phyloP scores from a whole-genome alignment of 2,113 vertebrate genomes.

The Murina feae region DNA sequence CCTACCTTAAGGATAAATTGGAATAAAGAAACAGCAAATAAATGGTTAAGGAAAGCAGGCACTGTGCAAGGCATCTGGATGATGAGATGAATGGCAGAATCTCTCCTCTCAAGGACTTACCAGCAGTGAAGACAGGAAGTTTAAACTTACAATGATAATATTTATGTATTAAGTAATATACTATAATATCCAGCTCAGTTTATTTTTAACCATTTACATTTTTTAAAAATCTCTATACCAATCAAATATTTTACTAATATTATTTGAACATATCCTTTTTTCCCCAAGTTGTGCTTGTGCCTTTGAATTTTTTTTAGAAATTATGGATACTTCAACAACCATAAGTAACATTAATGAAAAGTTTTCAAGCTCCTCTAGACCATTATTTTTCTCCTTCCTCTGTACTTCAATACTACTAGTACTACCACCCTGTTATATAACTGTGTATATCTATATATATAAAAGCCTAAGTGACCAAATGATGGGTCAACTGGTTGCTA shows the following conservation, averaged over 20 bases:
- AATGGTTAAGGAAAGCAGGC: background rate
- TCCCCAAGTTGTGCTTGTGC: background rate
- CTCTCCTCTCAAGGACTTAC: background rate
- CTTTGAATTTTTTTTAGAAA: background rate
- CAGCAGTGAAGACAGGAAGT: background rate
- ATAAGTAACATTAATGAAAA: background rate
- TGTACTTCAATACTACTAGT: background rate
- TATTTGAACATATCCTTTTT: background rate
- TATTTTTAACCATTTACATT: background rate
- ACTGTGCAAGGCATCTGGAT: background rate
- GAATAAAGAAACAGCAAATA: background rate
- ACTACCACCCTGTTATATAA: background rate
- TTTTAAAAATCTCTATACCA: background rate
- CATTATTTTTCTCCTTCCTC: background rate
- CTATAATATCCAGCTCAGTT: background rate
- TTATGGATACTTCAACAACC: background rate
- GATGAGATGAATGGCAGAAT: background rate
- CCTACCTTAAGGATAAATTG: background rate
- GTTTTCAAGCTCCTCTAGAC: background rate
- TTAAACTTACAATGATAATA: background rate
- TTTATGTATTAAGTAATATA: background rate
- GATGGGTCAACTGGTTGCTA: too few species aligned
- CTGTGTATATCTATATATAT: too few species aligned
- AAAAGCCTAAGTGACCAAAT: too few species aligned
- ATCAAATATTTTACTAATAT: background rate